phyloP scores from a whole-genome alignment of 2,888 invertebrate genomes.

The Cepaea hortensis region DNA sequence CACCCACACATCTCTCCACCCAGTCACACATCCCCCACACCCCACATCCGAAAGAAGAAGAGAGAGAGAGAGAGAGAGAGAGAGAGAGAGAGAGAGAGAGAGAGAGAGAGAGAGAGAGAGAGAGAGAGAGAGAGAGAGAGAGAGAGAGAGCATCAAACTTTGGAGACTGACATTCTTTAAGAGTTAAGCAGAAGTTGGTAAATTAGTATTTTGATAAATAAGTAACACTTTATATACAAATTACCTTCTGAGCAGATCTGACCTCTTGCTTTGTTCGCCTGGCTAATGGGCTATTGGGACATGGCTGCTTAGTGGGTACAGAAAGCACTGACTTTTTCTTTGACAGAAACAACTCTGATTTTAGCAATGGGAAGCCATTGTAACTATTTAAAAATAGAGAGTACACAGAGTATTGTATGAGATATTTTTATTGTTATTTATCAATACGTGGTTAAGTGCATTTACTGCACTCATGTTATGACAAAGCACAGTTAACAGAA shows the following conservation, averaged over 20 bases:
- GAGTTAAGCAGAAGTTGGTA: no score
- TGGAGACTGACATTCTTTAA: no score
- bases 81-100: no score
- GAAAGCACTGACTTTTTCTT: constrained; percentile 77
- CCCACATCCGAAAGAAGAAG: no score
- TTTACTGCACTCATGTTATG: neutral
- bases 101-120: no score
- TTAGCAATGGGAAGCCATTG: constrained; percentile 75
- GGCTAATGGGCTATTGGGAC: constrained; percentile 89
- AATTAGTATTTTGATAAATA: no score
- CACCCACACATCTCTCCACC: no score
- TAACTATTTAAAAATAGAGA: constrained; percentile 62
- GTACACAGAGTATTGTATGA: neutral
- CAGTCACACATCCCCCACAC: no score
- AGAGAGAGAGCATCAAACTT: no score
- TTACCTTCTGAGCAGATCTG: constrained; percentile 88
- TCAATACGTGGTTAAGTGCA: no score
- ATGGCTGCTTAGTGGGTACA: constrained; percentile 57
- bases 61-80: no score
- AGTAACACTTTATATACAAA: neutral
- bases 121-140: neutral
- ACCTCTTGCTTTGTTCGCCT: constrained; percentile 96
- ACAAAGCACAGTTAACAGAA: neutral
- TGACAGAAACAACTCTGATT: constrained; percentile 77
- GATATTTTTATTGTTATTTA: no score